Conservation (phyloP, 2,113 vertebrate species). For the Heteronetta atricapilla region DNA sequence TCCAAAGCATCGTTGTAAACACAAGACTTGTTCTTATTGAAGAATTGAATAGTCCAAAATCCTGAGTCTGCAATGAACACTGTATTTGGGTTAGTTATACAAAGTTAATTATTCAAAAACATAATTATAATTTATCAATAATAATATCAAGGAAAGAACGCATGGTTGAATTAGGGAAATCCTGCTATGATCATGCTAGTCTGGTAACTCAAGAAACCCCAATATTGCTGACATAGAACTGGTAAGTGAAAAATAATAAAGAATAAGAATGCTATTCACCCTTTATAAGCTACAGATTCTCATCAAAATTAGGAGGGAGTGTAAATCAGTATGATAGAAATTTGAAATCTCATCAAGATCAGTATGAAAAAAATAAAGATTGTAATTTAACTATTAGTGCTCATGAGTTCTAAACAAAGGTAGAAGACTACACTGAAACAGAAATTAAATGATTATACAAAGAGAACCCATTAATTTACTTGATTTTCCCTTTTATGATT, state of each 20-base stretch:
- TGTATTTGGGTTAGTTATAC: neutral
- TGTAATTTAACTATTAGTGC: neutral
- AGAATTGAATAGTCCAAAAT: neutral
- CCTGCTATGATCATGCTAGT: neutral
- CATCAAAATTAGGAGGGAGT: neutral
- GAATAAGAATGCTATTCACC: neutral
- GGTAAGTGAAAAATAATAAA: slow-evolving; percentile 15
- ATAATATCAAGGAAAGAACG: neutral
- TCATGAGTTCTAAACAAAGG: neutral
- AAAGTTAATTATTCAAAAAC: neutral
- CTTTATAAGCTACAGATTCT: neutral
- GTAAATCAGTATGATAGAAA: neutral
- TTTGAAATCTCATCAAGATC: neutral
- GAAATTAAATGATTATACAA: neutral
- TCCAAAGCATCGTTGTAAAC: neutral
- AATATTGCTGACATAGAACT: slow-evolving; percentile 2
- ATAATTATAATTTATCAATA: neutral
- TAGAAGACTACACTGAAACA: neutral
- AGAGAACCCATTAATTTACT: neutral
- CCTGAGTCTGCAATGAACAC: neutral
- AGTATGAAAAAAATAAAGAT: neutral
- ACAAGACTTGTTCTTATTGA: neutral
- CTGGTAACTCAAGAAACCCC: neutral
- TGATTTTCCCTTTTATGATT: neutral
- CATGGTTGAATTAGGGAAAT: neutral